Conservation (phyloP, 2,797 vertebrate species). For the Enteromius unitaeniatus region DNA sequence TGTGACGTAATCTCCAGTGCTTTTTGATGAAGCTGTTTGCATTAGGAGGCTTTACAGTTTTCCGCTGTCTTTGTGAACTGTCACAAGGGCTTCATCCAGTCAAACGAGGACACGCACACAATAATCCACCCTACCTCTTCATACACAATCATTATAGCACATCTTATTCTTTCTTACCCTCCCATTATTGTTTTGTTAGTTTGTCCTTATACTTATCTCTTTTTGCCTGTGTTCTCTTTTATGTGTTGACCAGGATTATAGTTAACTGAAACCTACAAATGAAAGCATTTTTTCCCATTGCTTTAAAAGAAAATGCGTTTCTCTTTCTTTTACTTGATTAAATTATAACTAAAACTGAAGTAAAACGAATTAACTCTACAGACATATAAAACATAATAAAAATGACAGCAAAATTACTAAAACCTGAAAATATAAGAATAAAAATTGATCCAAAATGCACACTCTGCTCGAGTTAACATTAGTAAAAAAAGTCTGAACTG, state of each 20-base stretch:
- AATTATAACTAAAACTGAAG: not conserved
- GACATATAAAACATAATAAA: not conserved
- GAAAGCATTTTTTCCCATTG: not conserved
- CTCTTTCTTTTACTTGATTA: not conserved
- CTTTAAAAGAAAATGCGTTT: not conserved
- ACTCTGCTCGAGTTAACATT: not conserved
- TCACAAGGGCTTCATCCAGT: not conserved
- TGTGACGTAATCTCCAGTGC: not conserved
- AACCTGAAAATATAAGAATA: not conserved
- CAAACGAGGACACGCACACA: not conserved
- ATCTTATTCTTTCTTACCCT: not conserved
- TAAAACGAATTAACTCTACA: not conserved
- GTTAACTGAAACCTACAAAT: not conserved
- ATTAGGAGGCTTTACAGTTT: not conserved
- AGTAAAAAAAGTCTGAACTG: not conserved
- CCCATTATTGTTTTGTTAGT: not conserved
- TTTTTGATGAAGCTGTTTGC: not conserved
- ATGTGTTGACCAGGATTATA: not conserved
- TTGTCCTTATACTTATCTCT: not conserved
- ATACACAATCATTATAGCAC: not conserved
- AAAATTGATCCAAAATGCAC: not conserved
- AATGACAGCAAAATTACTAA: not conserved
- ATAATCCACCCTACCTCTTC: not conserved
- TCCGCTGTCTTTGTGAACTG: not conserved
- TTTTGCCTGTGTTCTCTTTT: not conserved